Conservation (phyloP, 2,797 vertebrate genomes). For the Arnoldichthys spilopterus region DNA sequence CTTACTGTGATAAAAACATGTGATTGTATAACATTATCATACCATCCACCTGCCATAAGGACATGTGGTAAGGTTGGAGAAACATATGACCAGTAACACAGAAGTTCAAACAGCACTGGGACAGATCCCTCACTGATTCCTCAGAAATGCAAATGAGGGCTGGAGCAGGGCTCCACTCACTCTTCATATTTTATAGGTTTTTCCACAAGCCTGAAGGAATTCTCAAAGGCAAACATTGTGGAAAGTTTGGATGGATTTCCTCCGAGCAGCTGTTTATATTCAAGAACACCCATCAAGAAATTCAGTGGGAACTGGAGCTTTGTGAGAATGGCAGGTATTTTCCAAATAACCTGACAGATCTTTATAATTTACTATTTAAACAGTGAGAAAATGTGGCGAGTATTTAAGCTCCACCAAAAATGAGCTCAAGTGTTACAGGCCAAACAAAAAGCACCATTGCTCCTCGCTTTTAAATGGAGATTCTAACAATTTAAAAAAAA, state of each 20-base stretch:
- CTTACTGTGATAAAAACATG: not conserved
- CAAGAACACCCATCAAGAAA: slow-evolving; percentile 2
- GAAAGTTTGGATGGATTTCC: not conserved
- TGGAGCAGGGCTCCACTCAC: not conserved
- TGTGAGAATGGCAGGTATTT: not conserved
- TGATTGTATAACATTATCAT: not conserved
- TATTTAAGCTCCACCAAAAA: too few relatives aligned
- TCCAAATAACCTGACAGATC: not conserved
- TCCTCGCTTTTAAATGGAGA: too few relatives aligned
- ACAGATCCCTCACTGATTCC: not conserved
- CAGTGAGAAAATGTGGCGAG: not conserved
- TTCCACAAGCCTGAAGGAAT: not conserved
- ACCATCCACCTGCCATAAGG: not conserved
- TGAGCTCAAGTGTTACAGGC: too few relatives aligned
- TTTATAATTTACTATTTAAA: not conserved
- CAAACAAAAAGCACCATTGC: too few relatives aligned
- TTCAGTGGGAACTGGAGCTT: not conserved
- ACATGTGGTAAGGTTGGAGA: not conserved
- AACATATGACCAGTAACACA: not conserved
- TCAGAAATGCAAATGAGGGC: slow-evolving; percentile 12
- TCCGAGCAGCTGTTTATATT: not conserved
- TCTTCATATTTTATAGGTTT: not conserved
- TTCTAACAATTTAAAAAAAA: too few relatives aligned
- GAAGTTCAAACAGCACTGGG: not conserved
- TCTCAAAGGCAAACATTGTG: not conserved